A percentile compares a stretch with the other conserved stretches of the same genome.
Conservation (phyloP, 2,797 vertebrate genomes). For the Hoplostethus mediterraneus region DNA sequence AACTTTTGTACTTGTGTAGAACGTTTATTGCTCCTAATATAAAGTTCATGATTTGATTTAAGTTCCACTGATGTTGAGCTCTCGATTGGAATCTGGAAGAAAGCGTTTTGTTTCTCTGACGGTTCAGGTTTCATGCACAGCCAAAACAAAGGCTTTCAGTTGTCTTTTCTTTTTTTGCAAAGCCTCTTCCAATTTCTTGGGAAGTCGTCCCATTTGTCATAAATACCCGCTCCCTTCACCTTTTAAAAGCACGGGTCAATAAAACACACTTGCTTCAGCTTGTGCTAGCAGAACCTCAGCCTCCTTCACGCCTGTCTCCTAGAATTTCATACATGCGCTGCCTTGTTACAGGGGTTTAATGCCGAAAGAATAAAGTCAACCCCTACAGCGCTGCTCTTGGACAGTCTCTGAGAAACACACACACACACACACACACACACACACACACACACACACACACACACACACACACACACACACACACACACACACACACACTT, state of each 20-base stretch:
- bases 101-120: not conserved
- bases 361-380: constrained; percentile 18
- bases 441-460: too few species aligned
- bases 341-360: constrained; percentile 19
- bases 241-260: not conserved
- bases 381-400: constrained; percentile 8
- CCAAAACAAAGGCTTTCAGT: not conserved
- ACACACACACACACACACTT: not conserved
- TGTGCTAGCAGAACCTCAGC: not conserved
- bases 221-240: not conserved
- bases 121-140: not conserved
- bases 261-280: not conserved
- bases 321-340: constrained; percentile 10
- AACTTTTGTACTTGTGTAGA: too few species aligned
- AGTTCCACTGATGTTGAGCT: not conserved
- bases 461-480: not conserved
- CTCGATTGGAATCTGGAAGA: not conserved
- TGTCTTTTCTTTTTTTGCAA: not conserved
- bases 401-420: not conserved
- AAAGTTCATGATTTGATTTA: not conserved
- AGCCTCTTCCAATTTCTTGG: not conserved
- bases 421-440: not conserved
- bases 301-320: not conserved
- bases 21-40: not conserved
- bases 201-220: not conserved